Evolutionary conservation across 1,140 invertebrate genomes (phyloP), one percentile per base, ranked within the genome.

Genomic region (Cephus cinctus): DNA sequence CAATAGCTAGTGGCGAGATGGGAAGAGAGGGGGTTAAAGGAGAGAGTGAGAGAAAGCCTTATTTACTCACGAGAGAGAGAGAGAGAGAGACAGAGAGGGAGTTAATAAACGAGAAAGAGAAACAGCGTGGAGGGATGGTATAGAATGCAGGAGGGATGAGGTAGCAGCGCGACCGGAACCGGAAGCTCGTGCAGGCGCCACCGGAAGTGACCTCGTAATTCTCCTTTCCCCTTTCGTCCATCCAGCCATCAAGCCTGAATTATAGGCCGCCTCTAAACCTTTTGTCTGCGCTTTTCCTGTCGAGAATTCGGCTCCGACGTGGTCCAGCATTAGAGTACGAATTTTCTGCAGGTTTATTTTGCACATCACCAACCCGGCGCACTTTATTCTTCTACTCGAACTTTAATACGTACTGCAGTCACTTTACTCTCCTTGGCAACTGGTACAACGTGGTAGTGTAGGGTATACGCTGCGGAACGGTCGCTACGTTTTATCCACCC

Each of bases 171-270:
- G 59, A 71, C 61, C 72, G 72, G 73, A 73, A 74, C 50, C 71
- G 72, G 73, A 75, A 71, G 71, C 67, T 73, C 65, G 70, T 68
- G 65, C 72, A 72, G 65, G 67, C 67, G 65, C 71, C 71, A 76
- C 71, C 68, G 71, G 72, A 75, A 73, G 71, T 73, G 72, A 74
- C 72, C 71, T 69, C 73, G 73, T 76, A 76, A 75, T 75, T 76
- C 71, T 74, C 69, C 60, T 56, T 65, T 63, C 63, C 66, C 35
- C 38, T 42, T 43, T 44, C 63, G 65, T 64, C 65, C 51, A 63
- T 72, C 69, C 63, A 66, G 57, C 68, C 68, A 75, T 74, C 71
- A 75, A 69, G 58, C 54, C 62, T 76, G 71, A 73, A 72, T 74
- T 75, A 75, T 75, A 74, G 71, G 42, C 68, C 59, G 59, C 61